These are phyloP conservation scores for Pachycephala philippinensis DNA, from an alignment of 2,113 vertebrate genomes.

Conservation along the genomic window DNA sequence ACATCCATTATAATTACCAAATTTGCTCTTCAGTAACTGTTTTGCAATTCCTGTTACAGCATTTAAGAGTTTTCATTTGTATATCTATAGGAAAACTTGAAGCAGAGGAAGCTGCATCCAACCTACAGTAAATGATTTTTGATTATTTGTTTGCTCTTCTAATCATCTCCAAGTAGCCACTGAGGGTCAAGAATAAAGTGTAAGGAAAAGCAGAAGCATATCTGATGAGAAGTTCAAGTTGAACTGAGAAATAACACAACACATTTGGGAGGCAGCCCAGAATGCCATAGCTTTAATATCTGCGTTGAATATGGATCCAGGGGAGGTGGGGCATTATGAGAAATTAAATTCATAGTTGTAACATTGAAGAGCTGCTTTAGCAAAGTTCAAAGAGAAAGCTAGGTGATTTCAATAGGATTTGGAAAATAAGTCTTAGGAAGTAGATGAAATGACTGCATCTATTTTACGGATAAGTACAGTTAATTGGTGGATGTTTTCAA, in stretches of 20 bases:
- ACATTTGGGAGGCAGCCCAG: rapidly evolving
- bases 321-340: neutral
- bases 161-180: neutral
- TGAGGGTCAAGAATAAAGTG: neutral
- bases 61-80: neutral
- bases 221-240: neutral
- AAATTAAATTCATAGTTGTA: neutral
- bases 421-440: neutral
- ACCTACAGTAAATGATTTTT: neutral
- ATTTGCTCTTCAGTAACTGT: neutral
- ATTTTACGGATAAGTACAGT: neutral
- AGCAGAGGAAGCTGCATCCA: neutral
- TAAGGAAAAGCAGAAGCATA: neutral
- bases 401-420: neutral
- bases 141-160: neutral
- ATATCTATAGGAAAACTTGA: neutral
- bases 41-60: neutral
- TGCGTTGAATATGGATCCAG: neutral
- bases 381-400: neutral
- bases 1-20: neutral
- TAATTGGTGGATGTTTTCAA: slow-evolving; percentile 9
- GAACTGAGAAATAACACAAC: neutral
- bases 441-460: neutral
- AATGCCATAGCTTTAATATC: neutral
- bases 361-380: neutral